Evolutionary conservation across 2,797 vertebrate species (phyloP).

Genomic region (Cossypha caffra): DNA sequence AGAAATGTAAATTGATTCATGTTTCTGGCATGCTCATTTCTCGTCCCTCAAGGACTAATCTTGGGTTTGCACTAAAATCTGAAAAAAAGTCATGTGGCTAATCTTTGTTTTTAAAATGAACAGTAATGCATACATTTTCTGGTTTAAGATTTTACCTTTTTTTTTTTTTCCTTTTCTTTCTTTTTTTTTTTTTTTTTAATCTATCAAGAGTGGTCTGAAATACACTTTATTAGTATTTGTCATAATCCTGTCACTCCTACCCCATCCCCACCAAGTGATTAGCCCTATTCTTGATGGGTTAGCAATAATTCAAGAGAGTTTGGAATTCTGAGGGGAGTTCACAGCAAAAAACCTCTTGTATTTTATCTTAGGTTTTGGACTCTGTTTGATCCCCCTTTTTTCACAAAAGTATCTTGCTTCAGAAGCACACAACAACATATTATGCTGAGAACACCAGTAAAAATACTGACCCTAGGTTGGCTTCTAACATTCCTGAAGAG

Average conservation of each 20-base stretch:
- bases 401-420: neutral
- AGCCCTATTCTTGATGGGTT: neutral
- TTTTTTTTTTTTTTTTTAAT: neutral
- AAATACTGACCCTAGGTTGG: neutral
- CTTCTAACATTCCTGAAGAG: neutral
- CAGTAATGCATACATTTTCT: neutral
- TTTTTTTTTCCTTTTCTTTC: no score
- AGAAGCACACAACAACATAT: neutral
- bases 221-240: neutral
- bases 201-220: neutral
- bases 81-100: neutral
- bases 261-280: accelerated
- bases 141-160: neutral
- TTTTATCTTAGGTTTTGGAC: neutral
- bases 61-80: neutral
- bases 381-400: neutral
- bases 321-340: neutral
- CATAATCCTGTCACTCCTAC: accelerated
- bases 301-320: neutral
- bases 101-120: neutral
- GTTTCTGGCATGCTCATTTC: neutral
- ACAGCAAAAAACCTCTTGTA: neutral
- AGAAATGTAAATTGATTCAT: neutral
- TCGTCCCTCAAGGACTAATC: neutral
- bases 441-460: neutral